phyloP scores from a whole-genome alignment of 2,113 vertebrate genomes.

The Tyrannus savana region DNA sequence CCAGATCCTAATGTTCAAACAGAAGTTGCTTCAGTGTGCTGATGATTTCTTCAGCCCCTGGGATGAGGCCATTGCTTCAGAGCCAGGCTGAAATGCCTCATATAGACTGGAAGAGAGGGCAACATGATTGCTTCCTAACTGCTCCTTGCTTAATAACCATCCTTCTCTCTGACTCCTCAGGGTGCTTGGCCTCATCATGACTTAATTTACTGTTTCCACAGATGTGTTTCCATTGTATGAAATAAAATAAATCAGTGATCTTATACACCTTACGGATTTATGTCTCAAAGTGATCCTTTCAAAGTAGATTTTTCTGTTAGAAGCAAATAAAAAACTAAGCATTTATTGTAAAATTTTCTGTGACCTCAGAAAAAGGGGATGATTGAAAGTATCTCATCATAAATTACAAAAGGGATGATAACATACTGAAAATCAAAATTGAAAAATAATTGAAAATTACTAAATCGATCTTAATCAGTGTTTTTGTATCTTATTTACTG shows the following conservation, averaged over 20 bases:
- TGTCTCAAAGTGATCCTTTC: neutral
- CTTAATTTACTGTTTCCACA: slow-evolving; percentile 33
- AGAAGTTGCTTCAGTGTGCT: neutral
- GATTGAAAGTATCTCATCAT: slow-evolving; percentile 19
- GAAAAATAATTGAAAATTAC: slow-evolving; percentile 17
- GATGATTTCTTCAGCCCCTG: neutral
- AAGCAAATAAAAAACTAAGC: neutral
- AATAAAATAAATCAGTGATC: slow-evolving; percentile 22
- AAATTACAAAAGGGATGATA: slow-evolving; percentile 40
- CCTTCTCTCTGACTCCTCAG: slow-evolving; percentile 2
- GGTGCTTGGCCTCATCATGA: slow-evolving; percentile 17
- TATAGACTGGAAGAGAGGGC: neutral
- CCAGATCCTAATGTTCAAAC: neutral
- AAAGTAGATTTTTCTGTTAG: neutral
- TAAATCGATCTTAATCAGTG: slow-evolving; percentile 15
- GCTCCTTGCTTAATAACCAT: slow-evolving; percentile 4
- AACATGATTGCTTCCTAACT: slow-evolving; percentile 38
- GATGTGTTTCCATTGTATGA: slow-evolving; percentile 3
- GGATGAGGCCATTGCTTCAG: neutral
- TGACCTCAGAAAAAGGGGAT: neutral
- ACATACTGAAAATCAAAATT: slow-evolving; percentile 22
- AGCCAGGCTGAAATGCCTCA: neutral
- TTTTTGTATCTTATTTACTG: slow-evolving; percentile 36
- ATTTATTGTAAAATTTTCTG: neutral
- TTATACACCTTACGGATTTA: neutral